Base-by-base conservation (phyloP, 2,113 vertebrate genomes). In the Colaptes auratus region DNA sequence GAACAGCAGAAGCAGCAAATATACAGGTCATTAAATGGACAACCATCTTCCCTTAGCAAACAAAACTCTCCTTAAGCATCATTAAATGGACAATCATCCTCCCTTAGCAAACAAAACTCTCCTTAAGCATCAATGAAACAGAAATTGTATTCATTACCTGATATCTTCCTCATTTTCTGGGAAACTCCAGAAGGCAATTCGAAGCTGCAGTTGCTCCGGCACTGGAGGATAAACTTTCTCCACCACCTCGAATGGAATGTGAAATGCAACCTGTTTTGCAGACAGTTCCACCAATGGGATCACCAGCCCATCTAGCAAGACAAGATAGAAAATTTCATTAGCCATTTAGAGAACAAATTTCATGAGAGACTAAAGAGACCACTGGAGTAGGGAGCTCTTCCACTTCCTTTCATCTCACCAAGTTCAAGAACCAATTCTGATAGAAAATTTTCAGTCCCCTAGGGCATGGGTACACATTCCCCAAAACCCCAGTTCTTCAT, bases 91-190 rank as follows among this genome's bases (percentile, higher is more conserved):
- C 42, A 69, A 9, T 0, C 0, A 82, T 16, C 64, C 27, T 58
- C 24, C 50, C 55, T 35, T 18, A 79, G 10, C 7, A 36, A 93
- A n/a, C 17, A 83, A 33, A 89, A 19, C 12, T 33, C 33, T 73
- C 39, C 55, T 64, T 69, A 74, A 63, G 15, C 9, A 63, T 11
- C 59, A 50, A 3, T 58, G 17, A 52, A 70, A 64, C 30, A 84
- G 15, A 60, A 83, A 15, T 6, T 50, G 10, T 19, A 82, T 72
- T 52, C 6, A 44, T 90, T 96, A 99, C 99, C 99, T 98, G 98
- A 99, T 99, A 96, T 99, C 99, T 90, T 99, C 99, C 94, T 99
- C 99, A 36, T 99, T 99, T 96, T 99, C 99, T 14, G 99, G 99
- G 92, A 99, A 99, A 95, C 99, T 99, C 99, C 99, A 99, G 97